Conservation (phyloP, 2,797 vertebrate species). For the Eulemur rubriventer region DNA sequence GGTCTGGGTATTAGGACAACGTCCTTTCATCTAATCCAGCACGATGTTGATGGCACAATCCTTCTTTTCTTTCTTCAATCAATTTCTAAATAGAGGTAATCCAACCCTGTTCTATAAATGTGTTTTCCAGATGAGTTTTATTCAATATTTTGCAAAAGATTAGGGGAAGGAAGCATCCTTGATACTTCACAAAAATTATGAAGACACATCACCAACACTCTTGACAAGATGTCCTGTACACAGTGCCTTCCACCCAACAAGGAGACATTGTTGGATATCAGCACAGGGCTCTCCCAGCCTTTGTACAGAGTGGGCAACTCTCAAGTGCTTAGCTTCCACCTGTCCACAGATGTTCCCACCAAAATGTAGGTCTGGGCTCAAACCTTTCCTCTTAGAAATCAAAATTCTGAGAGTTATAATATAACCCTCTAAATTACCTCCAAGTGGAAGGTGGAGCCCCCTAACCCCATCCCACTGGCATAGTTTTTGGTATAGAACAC, state of each 20-base stretch:
- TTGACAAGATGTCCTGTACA: fast-evolving
- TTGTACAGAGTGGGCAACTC: fast-evolving
- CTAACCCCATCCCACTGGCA: fast-evolving
- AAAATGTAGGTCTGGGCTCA: fast-evolving
- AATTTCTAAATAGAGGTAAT: not conserved
- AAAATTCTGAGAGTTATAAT: not conserved
- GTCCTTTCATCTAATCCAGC: not conserved
- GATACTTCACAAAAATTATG: not conserved
- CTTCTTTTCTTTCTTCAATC: not conserved
- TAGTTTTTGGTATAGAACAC: too few species aligned
- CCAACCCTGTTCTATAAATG: not conserved
- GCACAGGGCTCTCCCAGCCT: not conserved
- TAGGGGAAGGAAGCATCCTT: too few species aligned
- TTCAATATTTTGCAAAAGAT: not conserved
- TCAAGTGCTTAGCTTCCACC: too few species aligned
- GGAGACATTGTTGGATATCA: not conserved
- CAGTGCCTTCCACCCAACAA: not conserved
- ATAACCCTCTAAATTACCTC: too few species aligned
- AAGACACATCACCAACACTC: not conserved
- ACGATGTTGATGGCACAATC: fast-evolving
- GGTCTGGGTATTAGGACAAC: not conserved
- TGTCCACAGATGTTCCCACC: not conserved
- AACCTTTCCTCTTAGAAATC: not conserved
- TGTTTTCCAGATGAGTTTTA: not conserved
- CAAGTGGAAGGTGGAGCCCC: fast-evolving